phyloP scores from a whole-genome alignment of 2,888 invertebrate species.

The Siphlonurus alternatus region DNA sequence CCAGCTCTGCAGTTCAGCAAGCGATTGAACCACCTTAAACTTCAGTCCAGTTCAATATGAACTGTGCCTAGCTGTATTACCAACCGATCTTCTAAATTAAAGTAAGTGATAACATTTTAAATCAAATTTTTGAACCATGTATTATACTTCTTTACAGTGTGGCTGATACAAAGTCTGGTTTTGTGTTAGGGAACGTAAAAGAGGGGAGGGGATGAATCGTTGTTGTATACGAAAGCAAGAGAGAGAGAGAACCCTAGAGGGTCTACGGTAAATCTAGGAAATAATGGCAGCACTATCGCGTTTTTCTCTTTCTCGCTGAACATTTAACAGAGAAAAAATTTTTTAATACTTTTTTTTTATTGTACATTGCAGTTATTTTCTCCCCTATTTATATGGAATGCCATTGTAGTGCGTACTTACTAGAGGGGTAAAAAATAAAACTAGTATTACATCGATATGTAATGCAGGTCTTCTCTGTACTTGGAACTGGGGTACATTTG shows the following conservation, averaged over 20 bases:
- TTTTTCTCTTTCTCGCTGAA: not conserved
- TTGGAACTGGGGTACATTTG: not conserved
- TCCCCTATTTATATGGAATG: not conserved
- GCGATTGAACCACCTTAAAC: not conserved
- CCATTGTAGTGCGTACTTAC: not conserved
- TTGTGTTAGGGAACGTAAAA: constrained; percentile 1
- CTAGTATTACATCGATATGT: not conserved
- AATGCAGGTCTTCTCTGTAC: not conserved
- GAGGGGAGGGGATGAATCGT: constrained; percentile 1
- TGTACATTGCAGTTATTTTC: not conserved
- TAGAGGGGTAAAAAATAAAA: not conserved
- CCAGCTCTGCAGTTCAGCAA: not conserved
- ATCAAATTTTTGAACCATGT: not conserved
- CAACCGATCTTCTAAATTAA: no score
- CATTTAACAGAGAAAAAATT: not conserved
- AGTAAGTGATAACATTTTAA: no score
- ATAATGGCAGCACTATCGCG: not conserved
- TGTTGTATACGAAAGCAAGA: not conserved
- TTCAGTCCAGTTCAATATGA: not conserved
- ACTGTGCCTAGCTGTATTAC: no score
- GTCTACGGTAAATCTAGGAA: not conserved
- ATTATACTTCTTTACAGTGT: not conserved
- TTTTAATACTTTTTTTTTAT: not conserved
- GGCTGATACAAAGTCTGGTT: not conserved
- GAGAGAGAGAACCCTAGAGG: not conserved